These are phyloP conservation scores for Lasioglossum villosulum DNA, from an alignment of 2,888 invertebrate species.

Conservation along the genomic window DNA sequence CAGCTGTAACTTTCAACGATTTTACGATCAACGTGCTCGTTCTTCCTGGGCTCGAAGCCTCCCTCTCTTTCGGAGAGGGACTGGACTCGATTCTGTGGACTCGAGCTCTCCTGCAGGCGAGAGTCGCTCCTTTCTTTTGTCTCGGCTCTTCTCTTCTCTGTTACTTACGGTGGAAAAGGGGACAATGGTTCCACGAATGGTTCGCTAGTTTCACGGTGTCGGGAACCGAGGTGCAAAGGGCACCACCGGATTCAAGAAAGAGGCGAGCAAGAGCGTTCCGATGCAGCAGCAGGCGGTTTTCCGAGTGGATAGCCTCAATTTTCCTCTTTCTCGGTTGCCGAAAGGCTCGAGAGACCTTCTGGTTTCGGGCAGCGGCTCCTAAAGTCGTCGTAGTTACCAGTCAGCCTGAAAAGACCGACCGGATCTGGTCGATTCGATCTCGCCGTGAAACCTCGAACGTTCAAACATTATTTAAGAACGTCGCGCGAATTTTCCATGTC, in stretches of 20 bases:
- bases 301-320: conserved; percentile 44
- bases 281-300: conserved; percentile 19
- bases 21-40: conserved; percentile 16
- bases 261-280: neutral
- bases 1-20: neutral
- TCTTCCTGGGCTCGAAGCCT: conserved; percentile 2
- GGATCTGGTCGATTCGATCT: neutral
- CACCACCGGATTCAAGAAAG: neutral
- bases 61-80: neutral
- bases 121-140: conserved; percentile 21
- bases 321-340: conserved; percentile 17
- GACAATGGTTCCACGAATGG: conserved; percentile 29
- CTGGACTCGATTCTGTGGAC: conserved; percentile 14
- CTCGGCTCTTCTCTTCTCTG: conserved; percentile 16
- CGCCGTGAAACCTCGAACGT: neutral
- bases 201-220: conserved; percentile 14
- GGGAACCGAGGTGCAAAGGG: conserved; percentile 16
- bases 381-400: neutral
- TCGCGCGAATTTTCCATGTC: neutral
- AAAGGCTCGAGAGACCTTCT: conserved; percentile 7
- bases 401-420: neutral
- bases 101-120: neutral
- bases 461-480: neutral
- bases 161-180: conserved; percentile 12
- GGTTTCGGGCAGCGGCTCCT: conserved; percentile 14